These are phyloP conservation scores for Lymantria dispar DNA, from an alignment of 2,888 invertebrate genomes.

Conservation along the genomic window DNA sequence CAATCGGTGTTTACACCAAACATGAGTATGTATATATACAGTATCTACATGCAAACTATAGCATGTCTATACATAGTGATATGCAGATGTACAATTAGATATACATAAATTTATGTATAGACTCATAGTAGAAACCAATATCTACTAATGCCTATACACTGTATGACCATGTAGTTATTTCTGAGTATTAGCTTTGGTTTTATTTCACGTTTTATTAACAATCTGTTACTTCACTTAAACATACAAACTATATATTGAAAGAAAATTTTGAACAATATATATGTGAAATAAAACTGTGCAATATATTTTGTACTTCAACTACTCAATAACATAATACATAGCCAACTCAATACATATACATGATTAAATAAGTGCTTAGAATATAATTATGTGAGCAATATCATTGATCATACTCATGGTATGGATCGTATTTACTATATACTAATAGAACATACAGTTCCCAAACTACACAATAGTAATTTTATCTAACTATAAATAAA, in stretches of 20 bases:
- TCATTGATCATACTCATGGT: conserved; percentile 22
- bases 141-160: conserved; percentile 28
- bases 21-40: conserved; percentile 23
- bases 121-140: conserved; percentile 14
- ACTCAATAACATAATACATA: conserved; percentile 26
- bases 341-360: conserved; percentile 27
- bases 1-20: conserved; percentile 4
- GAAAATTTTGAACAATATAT: conserved; percentile 32
- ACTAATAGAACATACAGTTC: conserved; percentile 25
- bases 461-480: conserved; percentile 29
- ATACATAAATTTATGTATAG: conserved; percentile 13
- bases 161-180: conserved; percentile 47
- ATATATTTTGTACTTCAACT: conserved; percentile 51
- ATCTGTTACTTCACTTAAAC: conserved; percentile 40
- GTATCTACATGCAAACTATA: neutral
- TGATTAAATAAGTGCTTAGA: conserved; percentile 49
- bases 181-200: conserved; percentile 65
- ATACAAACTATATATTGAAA: conserved; percentile 37
- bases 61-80: conserved; percentile 7
- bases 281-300: conserved; percentile 38
- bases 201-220: conserved; percentile 62
- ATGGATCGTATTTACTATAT: conserved; percentile 21
- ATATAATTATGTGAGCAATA: conserved; percentile 60
- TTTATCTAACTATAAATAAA: conserved; percentile 17
- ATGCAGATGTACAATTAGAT: conserved; percentile 9